Base-by-base conservation (phyloP, 2,888 invertebrate genomes). In the Drosophila affinis region DNA sequence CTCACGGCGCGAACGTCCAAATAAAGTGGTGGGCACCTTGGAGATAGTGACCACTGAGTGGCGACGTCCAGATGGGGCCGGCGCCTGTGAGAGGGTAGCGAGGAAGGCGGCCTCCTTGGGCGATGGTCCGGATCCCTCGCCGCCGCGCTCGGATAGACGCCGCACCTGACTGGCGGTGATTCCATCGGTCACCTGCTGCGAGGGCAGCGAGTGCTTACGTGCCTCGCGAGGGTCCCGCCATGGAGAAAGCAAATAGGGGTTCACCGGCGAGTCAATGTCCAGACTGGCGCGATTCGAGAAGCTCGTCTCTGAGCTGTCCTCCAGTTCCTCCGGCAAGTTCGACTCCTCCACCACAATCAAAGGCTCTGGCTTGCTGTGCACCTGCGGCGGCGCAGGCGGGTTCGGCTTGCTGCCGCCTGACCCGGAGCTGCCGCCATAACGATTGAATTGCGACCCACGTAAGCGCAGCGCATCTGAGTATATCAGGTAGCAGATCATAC, bases 41-140 rank as follows among this genome's bases (percentile, higher is more conserved):
- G 96, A 97, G 87, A 97, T 97, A 77, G 97, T 97, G 21, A 97
- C 97, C 51, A 97, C 96, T 62, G 97, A 97, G 92, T 97, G 97
- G 79, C 97, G 94, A 75, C 97, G 93, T 0, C 96, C 97, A 0
- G 96, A 96, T 0, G 96, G 94, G 34, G 94, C 94, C 6, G 96
- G 95, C 0, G 95, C 95, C 86, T 95, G 95, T 72, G 96, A 96
- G 12, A 97, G 93, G 0, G 97, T 97, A 3, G 97, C 97, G 76
- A 97, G 91, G 90, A 97, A 97, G 12, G 96, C 96, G 1, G 96
- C 96, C 90, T 97, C 97, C 47, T 95, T 94, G 1, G 96, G 95
- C 39, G 96, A 95, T 2, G 95, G 95, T 0, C 96, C 96, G 1
- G 94, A 95, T 9, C 95, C 94, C 89, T 96, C 96, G 0, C 95